Evolutionary conservation across 2,888 invertebrate genomes (phyloP).

Genomic region (Geophilus truncorum): DNA sequence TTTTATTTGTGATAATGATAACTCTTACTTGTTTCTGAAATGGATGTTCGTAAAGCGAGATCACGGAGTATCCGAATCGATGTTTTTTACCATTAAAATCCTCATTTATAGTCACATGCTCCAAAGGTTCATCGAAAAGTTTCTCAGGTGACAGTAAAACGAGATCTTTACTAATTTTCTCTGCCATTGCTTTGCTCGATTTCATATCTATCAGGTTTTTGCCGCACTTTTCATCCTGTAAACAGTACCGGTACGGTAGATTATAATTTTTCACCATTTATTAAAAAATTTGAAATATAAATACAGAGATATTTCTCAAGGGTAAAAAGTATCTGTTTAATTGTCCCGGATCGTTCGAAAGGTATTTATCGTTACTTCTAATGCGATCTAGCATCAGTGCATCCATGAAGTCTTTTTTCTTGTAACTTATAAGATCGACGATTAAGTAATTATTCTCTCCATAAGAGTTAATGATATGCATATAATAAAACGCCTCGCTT

Average conservation of each 20-base stretch:
- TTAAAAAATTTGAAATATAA: neutral
- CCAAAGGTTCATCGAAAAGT: conserved; percentile 39
- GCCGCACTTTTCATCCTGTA: neutral
- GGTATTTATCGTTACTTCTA: neutral
- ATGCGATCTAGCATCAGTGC: neutral
- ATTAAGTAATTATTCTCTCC: neutral
- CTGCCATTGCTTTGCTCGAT: neutral
- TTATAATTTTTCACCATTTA: neutral
- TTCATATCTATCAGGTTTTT: neutral
- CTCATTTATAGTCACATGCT: conserved; percentile 53
- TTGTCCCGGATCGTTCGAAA: neutral
- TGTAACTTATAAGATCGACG: neutral
- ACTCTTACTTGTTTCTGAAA: neutral
- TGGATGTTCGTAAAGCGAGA: neutral
- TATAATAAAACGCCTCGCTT: neutral
- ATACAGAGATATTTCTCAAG: neutral
- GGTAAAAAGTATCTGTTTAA: neutral
- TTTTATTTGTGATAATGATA: neutral
- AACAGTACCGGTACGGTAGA: neutral
- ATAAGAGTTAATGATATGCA: neutral
- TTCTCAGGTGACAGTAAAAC: neutral
- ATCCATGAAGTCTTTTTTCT: neutral
- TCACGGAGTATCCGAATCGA: conserved; percentile 50
- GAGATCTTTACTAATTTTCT: neutral
- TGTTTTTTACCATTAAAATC: conserved; percentile 50